Conservation (phyloP, 2,888 invertebrate genomes). For the Thyatira batis region DNA sequence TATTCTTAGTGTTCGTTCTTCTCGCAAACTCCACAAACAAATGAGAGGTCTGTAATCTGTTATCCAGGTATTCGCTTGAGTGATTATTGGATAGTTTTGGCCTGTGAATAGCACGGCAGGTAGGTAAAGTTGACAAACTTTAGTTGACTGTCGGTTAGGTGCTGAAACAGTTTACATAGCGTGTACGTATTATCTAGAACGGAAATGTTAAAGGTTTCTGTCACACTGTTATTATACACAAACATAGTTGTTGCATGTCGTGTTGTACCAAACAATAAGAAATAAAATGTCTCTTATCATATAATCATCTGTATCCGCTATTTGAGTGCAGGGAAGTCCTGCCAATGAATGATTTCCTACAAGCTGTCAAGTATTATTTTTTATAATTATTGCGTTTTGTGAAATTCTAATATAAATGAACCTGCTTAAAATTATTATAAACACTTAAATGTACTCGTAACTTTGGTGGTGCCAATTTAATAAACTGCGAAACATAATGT, state of each 20-base stretch:
- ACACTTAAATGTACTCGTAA: too few species aligned
- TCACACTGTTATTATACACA: conserved; percentile 27
- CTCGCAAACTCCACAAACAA: too few species aligned
- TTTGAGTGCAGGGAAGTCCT: conserved; percentile 8
- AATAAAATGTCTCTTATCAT: conserved; percentile 33
- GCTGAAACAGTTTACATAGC: background rate
- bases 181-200: background rate
- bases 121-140: background rate
- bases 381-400: background rate
- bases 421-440: too few species aligned
- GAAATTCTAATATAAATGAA: background rate
- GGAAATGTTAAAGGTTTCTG: conserved; percentile 19
- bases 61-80: too few species aligned
- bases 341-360: conserved; percentile 2
- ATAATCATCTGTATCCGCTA: conserved; percentile 31
- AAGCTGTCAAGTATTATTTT: background rate
- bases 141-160: background rate
- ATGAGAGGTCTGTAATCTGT: too few species aligned
- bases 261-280: conserved; percentile 23
- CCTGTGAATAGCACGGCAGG: too few species aligned
- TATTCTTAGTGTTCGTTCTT: too few species aligned
- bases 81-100: too few species aligned
- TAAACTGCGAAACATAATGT: background rate
- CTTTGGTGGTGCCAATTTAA: background rate
- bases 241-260: conserved; percentile 26